These are phyloP conservation scores for Scortum barcoo DNA, from an alignment of 2,113 vertebrate genomes.

Conservation along the genomic window DNA sequence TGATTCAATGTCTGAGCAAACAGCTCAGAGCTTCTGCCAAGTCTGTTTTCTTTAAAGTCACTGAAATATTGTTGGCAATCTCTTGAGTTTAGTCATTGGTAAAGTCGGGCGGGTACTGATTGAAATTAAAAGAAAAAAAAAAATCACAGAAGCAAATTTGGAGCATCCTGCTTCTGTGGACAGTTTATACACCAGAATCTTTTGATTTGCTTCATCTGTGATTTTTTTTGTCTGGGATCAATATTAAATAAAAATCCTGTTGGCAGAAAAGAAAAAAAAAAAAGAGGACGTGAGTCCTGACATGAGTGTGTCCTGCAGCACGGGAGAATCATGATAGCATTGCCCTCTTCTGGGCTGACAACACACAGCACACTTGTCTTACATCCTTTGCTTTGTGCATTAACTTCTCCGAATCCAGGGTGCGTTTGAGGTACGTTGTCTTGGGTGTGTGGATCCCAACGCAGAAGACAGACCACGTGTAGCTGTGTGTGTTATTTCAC, in stretches of 20 bases:
- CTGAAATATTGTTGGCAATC: conserved; percentile 58
- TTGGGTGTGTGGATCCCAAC: background rate
- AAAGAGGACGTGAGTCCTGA: background rate
- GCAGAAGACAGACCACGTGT: background rate
- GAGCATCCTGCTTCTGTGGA: background rate
- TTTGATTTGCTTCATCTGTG: background rate
- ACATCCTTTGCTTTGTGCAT: background rate
- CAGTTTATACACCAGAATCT: background rate
- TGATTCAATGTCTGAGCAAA: conserved; percentile 65
- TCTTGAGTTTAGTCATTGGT: conserved; percentile 38
- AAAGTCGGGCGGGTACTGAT: conserved; percentile 32
- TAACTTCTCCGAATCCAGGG: background rate
- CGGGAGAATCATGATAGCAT: conserved; percentile 34
- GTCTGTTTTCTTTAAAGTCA: conserved; percentile 52
- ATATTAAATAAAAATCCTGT: background rate
- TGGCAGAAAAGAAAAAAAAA: too few species aligned
- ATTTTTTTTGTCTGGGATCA: background rate
- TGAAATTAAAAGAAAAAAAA: background rate
- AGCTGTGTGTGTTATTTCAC: conserved; percentile 7
- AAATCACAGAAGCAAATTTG: conserved; percentile 17
- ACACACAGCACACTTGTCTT: conserved; percentile 35
- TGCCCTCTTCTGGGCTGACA: conserved; percentile 67
- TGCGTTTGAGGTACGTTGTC: background rate
- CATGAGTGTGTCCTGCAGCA: background rate
- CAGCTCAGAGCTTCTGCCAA: conserved; percentile 44